Base-by-base conservation (phyloP, 2,888 invertebrate species). In the Rhabditoides inermis region DNA sequence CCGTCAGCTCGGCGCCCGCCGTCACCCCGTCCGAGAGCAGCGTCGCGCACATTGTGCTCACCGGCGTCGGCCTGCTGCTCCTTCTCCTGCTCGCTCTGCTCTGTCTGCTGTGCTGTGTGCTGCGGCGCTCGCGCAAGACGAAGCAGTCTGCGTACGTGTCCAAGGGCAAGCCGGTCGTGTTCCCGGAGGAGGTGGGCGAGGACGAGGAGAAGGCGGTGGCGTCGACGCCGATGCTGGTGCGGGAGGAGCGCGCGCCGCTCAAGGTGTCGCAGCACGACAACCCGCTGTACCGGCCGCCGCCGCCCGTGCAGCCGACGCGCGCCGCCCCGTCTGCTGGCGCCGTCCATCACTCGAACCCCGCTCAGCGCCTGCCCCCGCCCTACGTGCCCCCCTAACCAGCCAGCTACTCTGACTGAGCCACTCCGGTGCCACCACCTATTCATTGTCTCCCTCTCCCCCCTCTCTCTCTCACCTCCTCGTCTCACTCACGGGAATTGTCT, bases 211-310 rank as follows among this genome's bases (percentile, higher is more conserved):
- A 59, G 26, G 53, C 63, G n/a, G 53, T 76, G n/a, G 80, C 80
- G 51, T 88, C 90, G 80, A 86, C 88, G 61, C 92, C 92, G 4
- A 87, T 92, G 50, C 90, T 94, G 68, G 83, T 92, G 79, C 87
- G 89, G 74, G 90, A 92, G 70, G 92, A 92, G 77, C 90, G 90
- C 75, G 91, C 92, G 12, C 91, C 92, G 5, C 79, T 90, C 53
- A 54, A 73, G 72, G 55, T 71, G 32, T 66, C 66, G 10, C 61
- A 63, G 49, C 70, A 74, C 63, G 70, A 76, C 63, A 75, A 76
- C 63, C 87, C 88, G 60, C 88, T 89, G 54, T 90, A 90, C 79
- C 87, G 89, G 71, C 90, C 89, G 22, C 90, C 90, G 18, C 89
- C 88, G 5, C 88, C 89, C 63, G 87, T 85, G n/a, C n/a, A n/a